A percentile compares a stretch with the other conserved stretches of the same genome.
These are phyloP conservation scores for Diploptera punctata DNA, from an alignment of 2,888 invertebrate species.

Conservation along the genomic window DNA sequence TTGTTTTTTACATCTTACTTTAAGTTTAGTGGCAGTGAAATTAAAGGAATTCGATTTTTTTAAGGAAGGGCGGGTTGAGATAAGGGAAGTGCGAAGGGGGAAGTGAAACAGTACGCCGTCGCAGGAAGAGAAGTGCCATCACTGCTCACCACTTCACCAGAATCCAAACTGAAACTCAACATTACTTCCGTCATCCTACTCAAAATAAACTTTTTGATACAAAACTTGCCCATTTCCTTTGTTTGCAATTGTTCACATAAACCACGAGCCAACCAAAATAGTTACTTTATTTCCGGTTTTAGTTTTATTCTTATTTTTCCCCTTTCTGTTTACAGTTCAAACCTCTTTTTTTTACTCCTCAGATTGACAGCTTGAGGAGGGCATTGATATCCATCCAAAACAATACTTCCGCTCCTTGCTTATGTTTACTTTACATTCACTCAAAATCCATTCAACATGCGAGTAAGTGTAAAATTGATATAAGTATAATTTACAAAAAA, in stretches of 20 bases:
- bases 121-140: slow-evolving; percentile 4
- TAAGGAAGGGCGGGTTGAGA: not conserved
- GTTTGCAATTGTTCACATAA: not conserved
- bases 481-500: too few relatives aligned
- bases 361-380: too few relatives aligned
- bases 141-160: not conserved
- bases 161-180: slow-evolving; percentile 9
- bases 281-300: slow-evolving; percentile 9
- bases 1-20: not conserved
- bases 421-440: too few relatives aligned
- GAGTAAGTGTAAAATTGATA: too few relatives aligned
- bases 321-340: too few relatives aligned
- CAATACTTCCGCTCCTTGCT: too few relatives aligned
- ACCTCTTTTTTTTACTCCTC: too few relatives aligned
- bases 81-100: not conserved
- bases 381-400: too few relatives aligned
- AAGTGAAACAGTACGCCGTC: not conserved
- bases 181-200: not conserved
- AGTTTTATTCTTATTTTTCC: too few relatives aligned
- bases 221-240: too few relatives aligned
- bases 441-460: too few relatives aligned
- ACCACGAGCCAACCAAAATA: slow-evolving; percentile 15
- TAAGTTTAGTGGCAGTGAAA: not conserved
- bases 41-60: not conserved
- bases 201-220: not conserved